Base-by-base conservation (phyloP, 2,113 vertebrate species). In the Ginglymostoma cirratum region DNA sequence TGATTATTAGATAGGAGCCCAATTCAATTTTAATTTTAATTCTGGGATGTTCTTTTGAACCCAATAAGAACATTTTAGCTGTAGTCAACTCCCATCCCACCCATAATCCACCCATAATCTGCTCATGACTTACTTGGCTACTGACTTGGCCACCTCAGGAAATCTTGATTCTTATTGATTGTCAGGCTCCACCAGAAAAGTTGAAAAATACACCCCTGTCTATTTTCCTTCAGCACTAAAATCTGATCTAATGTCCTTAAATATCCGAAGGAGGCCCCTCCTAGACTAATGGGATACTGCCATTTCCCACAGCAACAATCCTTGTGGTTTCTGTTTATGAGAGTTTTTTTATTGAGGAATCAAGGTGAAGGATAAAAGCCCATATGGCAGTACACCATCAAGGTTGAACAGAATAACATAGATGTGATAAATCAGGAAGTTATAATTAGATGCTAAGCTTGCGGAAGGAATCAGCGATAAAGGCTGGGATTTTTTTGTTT, bases 351-450 rank as follows among this genome's bases (percentile, higher is more conserved):
- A 83, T 83, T 83, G 80, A 83, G 80, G 21, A 83, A 83, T 83
- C 80, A 83, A 83, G 80, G 80, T 83, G 80, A 83, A 83, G 80
- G 80, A 83, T 83, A 83, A 83, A 83, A 83, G 80, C 80, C 80
- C 80, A 83, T 83, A 42, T 83, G 80, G 80, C 80, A 83, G 80
- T 42, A 7, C 80, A 83, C 38, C 17, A 83, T 38, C 38, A 83
- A 83, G 80, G 80, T 83, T 83, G 80, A 83, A 42, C 38, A 45
- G 80, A 83, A 83, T 45, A 83, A 83, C 80, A 83, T 83, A 83
- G 80, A 83, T 83, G 80, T n/a, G 80, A 83, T 83, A 83, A 83
- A 83, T 83, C 80, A 83, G 80, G 80, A 83, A 83, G 80, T 83
- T 83, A 83, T 83, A 83, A 83, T 83, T 83, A 83, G 80, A 21